These are phyloP conservation scores for Petromus typicus DNA, from an alignment of 2,113 vertebrate genomes.

Conservation along the genomic window DNA sequence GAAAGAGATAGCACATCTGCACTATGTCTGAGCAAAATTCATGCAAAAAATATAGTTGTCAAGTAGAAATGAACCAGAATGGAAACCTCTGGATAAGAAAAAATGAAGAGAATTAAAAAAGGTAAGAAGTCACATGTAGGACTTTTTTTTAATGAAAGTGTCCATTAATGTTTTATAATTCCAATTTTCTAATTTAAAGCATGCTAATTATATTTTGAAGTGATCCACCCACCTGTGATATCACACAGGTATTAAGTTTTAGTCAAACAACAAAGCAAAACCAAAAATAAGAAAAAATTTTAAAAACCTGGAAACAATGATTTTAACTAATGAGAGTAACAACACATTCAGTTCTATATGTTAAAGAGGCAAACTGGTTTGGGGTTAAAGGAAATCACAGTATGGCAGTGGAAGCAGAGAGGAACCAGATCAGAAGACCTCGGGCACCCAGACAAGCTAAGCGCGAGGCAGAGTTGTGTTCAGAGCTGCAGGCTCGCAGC, in stretches of 20 bases:
- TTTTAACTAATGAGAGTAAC: background rate
- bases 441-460: rapidly evolving
- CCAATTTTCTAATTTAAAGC: background rate
- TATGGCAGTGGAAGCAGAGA: background rate
- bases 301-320: background rate
- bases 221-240: background rate
- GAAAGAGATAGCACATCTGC: background rate
- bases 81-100: background rate
- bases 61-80: background rate
- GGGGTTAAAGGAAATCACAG: background rate
- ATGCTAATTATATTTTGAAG: background rate
- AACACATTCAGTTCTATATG: background rate
- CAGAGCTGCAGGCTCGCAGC: rapidly evolving
- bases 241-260: background rate
- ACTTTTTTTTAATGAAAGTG: background rate
- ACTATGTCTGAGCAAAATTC: background rate
- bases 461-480: background rate
- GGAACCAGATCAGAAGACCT: background rate
- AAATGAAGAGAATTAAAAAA: background rate
- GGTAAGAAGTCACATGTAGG: background rate
- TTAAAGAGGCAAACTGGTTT: background rate
- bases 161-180: background rate
- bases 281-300: background rate
- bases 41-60: background rate
- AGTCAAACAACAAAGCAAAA: background rate